Percentiles rank a stretch among this genome's conserved stretches.
phyloP scores from a whole-genome alignment of 2,113 vertebrate species.

The Crypturellus undulatus region DNA sequence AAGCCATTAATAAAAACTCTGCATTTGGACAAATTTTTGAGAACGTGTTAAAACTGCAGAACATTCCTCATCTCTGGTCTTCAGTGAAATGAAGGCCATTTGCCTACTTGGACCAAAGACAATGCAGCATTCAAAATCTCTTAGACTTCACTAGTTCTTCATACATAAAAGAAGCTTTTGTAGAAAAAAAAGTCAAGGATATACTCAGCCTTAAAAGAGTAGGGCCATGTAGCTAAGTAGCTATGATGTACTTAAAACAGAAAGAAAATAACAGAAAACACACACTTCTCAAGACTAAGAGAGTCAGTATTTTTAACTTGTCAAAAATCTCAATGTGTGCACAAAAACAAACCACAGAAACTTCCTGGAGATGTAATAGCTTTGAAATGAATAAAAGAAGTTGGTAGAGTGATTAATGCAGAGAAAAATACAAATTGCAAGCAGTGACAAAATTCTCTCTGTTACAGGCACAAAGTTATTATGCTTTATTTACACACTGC shows the following conservation, averaged over 20 bases:
- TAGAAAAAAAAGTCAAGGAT: neutral
- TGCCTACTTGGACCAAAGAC: neutral
- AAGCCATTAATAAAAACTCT: slow-evolving; percentile 11
- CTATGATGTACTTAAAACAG: neutral
- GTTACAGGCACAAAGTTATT: neutral
- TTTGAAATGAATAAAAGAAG: neutral
- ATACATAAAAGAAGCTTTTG: neutral
- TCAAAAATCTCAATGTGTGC: neutral
- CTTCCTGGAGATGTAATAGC: neutral
- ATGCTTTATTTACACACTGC: neutral
- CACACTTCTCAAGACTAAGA: neutral
- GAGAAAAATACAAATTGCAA: neutral
- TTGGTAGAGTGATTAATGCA: neutral
- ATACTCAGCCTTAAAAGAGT: neutral
- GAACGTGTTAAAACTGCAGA: neutral
- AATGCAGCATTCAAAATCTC: neutral
- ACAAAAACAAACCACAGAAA: neutral
- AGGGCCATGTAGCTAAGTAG: neutral
- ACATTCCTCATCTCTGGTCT: slow-evolving; percentile 23
- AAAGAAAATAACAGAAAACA: neutral
- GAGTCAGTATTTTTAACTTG: neutral
- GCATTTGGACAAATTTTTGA: neutral
- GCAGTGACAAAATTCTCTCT: neutral
- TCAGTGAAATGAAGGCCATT: neutral
- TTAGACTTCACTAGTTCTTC: neutral